Base-by-base conservation (phyloP, 1,140 invertebrate species). In the Thalassaphorura encarpata region DNA sequence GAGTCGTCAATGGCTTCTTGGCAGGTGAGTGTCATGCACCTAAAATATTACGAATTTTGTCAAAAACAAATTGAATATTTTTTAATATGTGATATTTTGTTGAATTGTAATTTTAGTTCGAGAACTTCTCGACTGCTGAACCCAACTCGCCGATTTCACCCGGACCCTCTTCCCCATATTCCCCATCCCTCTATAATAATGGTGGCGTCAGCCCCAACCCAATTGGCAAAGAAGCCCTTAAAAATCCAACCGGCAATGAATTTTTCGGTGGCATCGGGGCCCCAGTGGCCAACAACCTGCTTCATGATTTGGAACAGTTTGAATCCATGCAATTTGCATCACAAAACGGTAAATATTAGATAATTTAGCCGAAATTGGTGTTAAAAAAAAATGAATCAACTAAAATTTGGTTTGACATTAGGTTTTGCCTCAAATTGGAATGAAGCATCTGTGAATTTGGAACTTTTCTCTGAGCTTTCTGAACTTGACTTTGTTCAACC, bases 41-140 rank as follows among this genome's bases (percentile, higher is more conserved):
- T n/a, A n/a, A n/a, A n/a, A n/a, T n/a, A n/a, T n/a, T n/a, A n/a
- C n/a, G n/a, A n/a, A n/a, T n/a, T n/a, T n/a, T n/a, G n/a, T n/a
- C n/a, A n/a, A n/a, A n/a, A n/a, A n/a, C n/a, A n/a, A n/a, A n/a
- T n/a, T n/a, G n/a, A n/a, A n/a, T n/a, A n/a, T n/a, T n/a, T n/a
- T n/a, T n/a, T n/a, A n/a, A n/a, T n/a, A n/a, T n/a, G n/a, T n/a
- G n/a, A n/a, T n/a, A n/a, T n/a, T n/a, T n/a, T n/a, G n/a, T n/a
- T n/a, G n/a, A n/a, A n/a, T n/a, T n/a, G n/a, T n/a, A n/a, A n/a
- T n/a, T n/a, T n/a, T n/a, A n/a, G n/a, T n/a, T n/a, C n/a, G n/a
- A 53, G 43, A 28, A 16, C 50, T 61, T 48, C 54, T 55, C 59
- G 50, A 42, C 60, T 61, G 60, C 60, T 61, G 55, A 61, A 57